Percentiles rank a stretch among this genome's conserved stretches.
Conservation (phyloP, 2,888 invertebrate species). For the Tipula helvola region DNA sequence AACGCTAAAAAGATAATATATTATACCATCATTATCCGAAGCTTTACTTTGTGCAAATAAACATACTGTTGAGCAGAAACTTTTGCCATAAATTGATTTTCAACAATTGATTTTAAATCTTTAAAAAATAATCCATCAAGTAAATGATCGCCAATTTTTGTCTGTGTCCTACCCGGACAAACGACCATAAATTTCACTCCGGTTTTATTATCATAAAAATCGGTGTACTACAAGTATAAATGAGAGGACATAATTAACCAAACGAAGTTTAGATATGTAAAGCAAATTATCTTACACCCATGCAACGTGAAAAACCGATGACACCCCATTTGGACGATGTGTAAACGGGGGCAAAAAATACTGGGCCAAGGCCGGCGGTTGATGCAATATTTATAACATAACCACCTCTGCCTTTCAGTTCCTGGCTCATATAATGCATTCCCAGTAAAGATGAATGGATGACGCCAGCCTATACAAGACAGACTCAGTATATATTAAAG, state of each 20-base stretch:
- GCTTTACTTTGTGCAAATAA: not conserved
- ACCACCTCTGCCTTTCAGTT: constrained; percentile 35
- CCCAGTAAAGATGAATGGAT: not conserved
- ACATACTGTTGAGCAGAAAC: not conserved
- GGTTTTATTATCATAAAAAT: constrained; percentile 13
- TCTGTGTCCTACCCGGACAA: constrained; percentile 30
- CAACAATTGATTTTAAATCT: not conserved
- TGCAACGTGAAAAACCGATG: constrained; percentile 34
- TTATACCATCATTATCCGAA: too few relatives aligned
- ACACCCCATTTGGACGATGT: constrained; percentile 36
- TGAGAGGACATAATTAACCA: not conserved
- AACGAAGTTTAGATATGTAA: not conserved
- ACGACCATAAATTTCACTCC: constrained; percentile 32
- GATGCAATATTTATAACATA: constrained; percentile 36
- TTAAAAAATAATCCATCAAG: not conserved
- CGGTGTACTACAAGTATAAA: constrained; percentile 18
- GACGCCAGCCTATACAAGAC: not conserved
- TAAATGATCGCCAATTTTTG: not conserved
- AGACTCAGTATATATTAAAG: not conserved
- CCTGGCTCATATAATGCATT: not conserved
- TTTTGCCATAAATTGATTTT: not conserved
- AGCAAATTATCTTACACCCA: constrained; percentile 26
- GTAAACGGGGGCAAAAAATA: constrained; percentile 33
- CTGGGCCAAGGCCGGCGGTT: constrained; percentile 31
- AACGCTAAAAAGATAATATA: not conserved